Evolutionary conservation across 1,140 invertebrate species (phyloP), one percentile per base, ranked within the genome.

Genomic region (Agrypnia vestita): DNA sequence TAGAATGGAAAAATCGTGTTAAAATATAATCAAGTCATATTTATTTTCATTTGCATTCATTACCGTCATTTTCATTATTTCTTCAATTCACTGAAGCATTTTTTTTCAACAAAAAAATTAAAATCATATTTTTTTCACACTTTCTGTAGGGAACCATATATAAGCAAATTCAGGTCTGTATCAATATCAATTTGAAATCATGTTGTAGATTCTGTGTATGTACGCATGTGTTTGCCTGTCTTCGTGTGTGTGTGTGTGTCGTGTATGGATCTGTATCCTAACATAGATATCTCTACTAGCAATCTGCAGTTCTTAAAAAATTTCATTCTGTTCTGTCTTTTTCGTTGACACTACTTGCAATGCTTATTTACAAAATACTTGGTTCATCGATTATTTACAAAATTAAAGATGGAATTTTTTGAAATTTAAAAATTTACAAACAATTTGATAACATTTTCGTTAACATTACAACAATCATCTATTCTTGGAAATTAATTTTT

Each of bases 81-180:
- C n/a, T 10, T 71, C 67, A 49, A 21, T 35, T 64, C 21, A 64
- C 67, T 75, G 55, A 59, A 73, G 17, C 73, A 61, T 75, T 56
- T 61, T 44, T 75, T 56, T 61, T 44, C 15, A 44, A 75, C 17
- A 75, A 75, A 74, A 55, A 55, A 74, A 55, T 56, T 74, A 55
- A 71, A 75, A 59, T 75, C 73, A 75, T 61, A 59, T 85, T 83
- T 81, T 84, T 85, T 85, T 64, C 84, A 84, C 87, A 88, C 86
- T 87, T 83, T 88, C 86, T 85, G 84, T 89, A 90, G 89, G 88
- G 84, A 84, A 88, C 88, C 87, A 86, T 89, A 84, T 90, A 88
- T 89, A 90, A 90, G 84, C 87, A 89, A 88, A 89, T 90, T 85
- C 87, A 90, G 89, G 89, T 90, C 87, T 89, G 89, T 90, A 90